These are phyloP conservation scores for Leuctra nigra DNA, from an alignment of 2,888 invertebrate species.

Conservation along the genomic window DNA sequence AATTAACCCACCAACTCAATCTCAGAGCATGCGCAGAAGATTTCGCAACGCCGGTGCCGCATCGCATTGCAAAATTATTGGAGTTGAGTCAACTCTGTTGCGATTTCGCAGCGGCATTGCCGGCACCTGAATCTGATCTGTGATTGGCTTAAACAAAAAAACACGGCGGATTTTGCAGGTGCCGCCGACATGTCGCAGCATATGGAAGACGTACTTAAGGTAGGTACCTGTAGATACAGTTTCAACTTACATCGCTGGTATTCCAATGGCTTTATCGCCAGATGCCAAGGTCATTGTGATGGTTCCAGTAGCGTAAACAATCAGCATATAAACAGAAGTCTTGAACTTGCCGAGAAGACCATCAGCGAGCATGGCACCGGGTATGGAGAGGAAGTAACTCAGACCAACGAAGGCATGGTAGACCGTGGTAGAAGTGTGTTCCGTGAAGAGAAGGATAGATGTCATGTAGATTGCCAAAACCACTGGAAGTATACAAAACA, in stretches of 20 bases:
- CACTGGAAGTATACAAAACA: constrained; percentile 65
- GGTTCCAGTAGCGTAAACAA: constrained; percentile 82
- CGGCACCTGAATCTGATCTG: too few species aligned
- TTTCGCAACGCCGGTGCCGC: too few species aligned
- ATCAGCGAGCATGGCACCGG: constrained; percentile 93
- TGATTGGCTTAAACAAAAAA: too few species aligned
- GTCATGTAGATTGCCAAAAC: constrained; percentile 84
- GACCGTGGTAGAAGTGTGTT: constrained; percentile 72
- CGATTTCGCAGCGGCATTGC: too few species aligned
- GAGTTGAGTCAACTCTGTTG: too few species aligned
- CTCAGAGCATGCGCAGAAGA: too few species aligned
- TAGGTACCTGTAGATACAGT: too few species aligned
- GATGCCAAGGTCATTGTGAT: constrained; percentile 60
- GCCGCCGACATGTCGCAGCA: too few species aligned
- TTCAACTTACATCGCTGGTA: constrained; percentile 54
- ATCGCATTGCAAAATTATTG: too few species aligned
- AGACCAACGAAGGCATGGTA: constrained; percentile 87
- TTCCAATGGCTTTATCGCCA: constrained; percentile 48
- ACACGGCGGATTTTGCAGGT: too few species aligned
- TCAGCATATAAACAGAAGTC: constrained; percentile 82
- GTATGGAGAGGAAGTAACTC: constrained; percentile 80
- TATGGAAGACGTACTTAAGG: too few species aligned
- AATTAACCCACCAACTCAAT: too few species aligned
- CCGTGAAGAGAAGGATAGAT: constrained; percentile 63
- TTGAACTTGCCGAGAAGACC: constrained; percentile 86